Evolutionary conservation across 1,140 invertebrate species (phyloP).

Genomic region (Drosophila pruinosa): DNA sequence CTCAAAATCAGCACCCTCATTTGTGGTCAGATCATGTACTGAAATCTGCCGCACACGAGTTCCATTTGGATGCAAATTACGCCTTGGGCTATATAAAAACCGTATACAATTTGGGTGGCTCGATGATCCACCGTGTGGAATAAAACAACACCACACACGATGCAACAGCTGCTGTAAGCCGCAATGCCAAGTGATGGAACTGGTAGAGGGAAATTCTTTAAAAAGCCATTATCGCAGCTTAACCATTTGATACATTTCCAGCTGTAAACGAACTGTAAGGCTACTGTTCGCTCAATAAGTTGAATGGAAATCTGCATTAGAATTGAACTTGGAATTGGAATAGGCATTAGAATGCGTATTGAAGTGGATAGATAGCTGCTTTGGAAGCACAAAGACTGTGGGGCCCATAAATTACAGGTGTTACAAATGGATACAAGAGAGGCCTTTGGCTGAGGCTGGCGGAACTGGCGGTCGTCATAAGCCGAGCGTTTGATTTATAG

Average conservation of each 20-base stretch:
- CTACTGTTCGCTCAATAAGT: conserved; percentile 48
- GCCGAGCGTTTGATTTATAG: conserved; percentile 76
- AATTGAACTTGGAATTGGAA: conserved; percentile 20
- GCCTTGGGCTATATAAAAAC: conserved; percentile 44
- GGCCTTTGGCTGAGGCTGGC: background rate
- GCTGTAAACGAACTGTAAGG: conserved; percentile 43
- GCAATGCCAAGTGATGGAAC: background rate
- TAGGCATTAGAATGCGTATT: conserved; percentile 65
- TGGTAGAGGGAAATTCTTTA: conserved; percentile 64
- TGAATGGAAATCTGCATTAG: conserved; percentile 51
- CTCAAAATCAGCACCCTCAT: background rate
- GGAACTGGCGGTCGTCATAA: conserved; percentile 56
- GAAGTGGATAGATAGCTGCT: conserved; percentile 48
- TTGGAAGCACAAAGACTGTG: conserved; percentile 12
- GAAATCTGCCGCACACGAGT: background rate
- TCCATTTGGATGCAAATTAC: conserved; percentile 56
- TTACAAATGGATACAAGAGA: conserved; percentile 55
- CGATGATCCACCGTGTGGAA: background rate
- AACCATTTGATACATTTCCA: conserved; percentile 61
- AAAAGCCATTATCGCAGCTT: conserved; percentile 75
- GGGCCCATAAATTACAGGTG: conserved; percentile 67
- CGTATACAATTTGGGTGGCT: conserved; percentile 64
- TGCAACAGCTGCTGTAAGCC: conserved; percentile 57
- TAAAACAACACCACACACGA: conserved; percentile 49
- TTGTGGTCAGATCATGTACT: background rate